Base-by-base conservation (phyloP, 2,888 invertebrate species). In the Dioctria linearis region DNA sequence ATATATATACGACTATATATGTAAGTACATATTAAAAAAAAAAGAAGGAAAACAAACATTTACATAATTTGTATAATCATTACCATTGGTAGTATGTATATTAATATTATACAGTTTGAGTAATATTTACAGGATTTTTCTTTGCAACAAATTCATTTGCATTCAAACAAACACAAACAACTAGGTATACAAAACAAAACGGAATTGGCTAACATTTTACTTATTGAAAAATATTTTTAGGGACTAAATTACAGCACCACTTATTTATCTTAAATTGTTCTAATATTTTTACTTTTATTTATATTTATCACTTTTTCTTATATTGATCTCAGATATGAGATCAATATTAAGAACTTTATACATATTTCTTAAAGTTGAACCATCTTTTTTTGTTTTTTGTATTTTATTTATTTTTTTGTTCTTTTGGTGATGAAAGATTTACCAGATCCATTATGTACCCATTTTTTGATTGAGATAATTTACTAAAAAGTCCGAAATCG, bases 191-290 rank as follows among this genome's bases (percentile, higher is more conserved):
- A 42, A 46, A 42, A 75, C 25, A 69, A 69, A 69, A 69, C 8
- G 37, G 39, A 43, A 75, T 75, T 61, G 42, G 75, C 75, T 75
- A 75, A 75, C 59, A 75, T 75, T 75, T 75, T 40, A 57, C 51
- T 78, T 78, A 78, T 79, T 81, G 80, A 80, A 82, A 80, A 81
- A 80, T 81, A 71, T 75, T 79, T 79, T 81, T 73, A 81, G 80
- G 80, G 78, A 78, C 78, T 80, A 81, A 82, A 78, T 78, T 78
- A 82, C 82, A 82, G 82, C 82, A 82, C 82, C 82, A 82, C 82
- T 71, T 80, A 80, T 67, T 57, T 59, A 75, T 75, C 61, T 75
- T 75, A 75, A 75, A 59, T 75, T 75, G 57, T 59, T 51, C 75
- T 75, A 75, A 75, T 43, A 59, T 25, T 25, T 25, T 25, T n/a